Evolutionary conservation across 2,888 invertebrate species (phyloP), one percentile per base, ranked within the genome.

Genomic region (Alviniconcha strummeri): DNA sequence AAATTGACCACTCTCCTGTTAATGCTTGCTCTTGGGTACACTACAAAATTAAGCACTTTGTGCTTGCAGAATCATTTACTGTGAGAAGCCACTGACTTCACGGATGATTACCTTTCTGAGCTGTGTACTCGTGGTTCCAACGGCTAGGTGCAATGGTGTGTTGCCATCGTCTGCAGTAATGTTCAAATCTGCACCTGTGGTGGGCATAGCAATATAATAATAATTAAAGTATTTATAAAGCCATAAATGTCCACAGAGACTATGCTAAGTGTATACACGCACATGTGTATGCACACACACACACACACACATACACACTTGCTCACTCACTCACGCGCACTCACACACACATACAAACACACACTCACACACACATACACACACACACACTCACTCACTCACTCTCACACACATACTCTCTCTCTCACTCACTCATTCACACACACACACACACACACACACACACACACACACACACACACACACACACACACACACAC

Each of bases 361-460:
- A 76, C 76, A 76, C 56, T 55, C 76, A 76, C 56, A 76, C 76
- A 76, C 56, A 76, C 55, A 76, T 9, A 76, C 56, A 76, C 55
- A 76, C 76, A 55, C 56, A 76, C 13, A 76, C 55, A 76, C 76
- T 55, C 56, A 76, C 76, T 55, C 76, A 55, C 76, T 55, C 56
- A 76, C 76, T 55, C 76, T 55, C 76, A 76, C 56, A 76, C 76
- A 76, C 56, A 76, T 56, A 15, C n/a, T 7, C 71, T 11, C 71
- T n/a, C 71, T 11, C 71, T 17, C 69, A 71, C n/a, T 17, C 71
- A 71, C 71, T 17, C n/a, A 71, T n/a, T 17, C 71, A 71, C 71
- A n/a, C 71, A 71, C 71, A 6, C 71, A 71, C 71, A n/a, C 71
- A 71, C 71, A 71, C 71, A 71, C 71, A 71, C 71, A 71, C 69